Percentiles rank a stretch among this genome's conserved stretches.
Conservation (phyloP, 2,888 invertebrate genomes). For the Pyralis farinalis region DNA sequence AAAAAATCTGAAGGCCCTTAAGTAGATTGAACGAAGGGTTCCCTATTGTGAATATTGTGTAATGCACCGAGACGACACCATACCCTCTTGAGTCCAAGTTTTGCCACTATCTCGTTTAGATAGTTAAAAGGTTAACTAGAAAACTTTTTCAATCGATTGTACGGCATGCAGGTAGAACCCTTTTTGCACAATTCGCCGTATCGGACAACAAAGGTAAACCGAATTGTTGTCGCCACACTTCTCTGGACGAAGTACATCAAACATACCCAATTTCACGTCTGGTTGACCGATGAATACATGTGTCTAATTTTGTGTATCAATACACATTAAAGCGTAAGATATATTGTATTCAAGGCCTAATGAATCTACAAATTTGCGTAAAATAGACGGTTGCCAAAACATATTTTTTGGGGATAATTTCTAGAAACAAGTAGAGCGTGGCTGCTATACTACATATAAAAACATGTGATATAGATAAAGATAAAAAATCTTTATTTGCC, state of each 20-base stretch:
- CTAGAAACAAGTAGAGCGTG: too few species aligned
- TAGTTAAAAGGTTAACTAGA: conserved; percentile 18
- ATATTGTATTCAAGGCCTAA: conserved; percentile 39
- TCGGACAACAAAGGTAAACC: conserved; percentile 47
- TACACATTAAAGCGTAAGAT: conserved; percentile 47
- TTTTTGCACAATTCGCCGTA: conserved; percentile 77
- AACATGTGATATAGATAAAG: too few species aligned
- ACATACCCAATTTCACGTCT: conserved; percentile 72
- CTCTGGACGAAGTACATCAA: conserved; percentile 54
- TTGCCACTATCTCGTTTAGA: conserved; percentile 21
- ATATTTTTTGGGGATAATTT: neutral
- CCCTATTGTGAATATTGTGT: conserved; percentile 78
- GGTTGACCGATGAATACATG: conserved; percentile 63
- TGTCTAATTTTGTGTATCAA: conserved; percentile 67
- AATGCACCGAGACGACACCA: conserved; percentile 70
- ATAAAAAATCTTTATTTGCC: too few species aligned
- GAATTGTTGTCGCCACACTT: conserved; percentile 69
- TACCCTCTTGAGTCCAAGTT: conserved; percentile 48
- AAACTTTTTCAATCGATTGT: conserved; percentile 36
- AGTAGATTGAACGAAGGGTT: conserved; percentile 64
- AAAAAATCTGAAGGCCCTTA: conserved; percentile 66
- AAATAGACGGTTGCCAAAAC: conserved; percentile 45
- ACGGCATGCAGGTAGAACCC: conserved; percentile 66
- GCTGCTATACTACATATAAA: too few species aligned
- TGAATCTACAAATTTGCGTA: conserved; percentile 44